Base-by-base conservation (phyloP, 2,888 invertebrate species). In the Dryobotodes eremita region DNA sequence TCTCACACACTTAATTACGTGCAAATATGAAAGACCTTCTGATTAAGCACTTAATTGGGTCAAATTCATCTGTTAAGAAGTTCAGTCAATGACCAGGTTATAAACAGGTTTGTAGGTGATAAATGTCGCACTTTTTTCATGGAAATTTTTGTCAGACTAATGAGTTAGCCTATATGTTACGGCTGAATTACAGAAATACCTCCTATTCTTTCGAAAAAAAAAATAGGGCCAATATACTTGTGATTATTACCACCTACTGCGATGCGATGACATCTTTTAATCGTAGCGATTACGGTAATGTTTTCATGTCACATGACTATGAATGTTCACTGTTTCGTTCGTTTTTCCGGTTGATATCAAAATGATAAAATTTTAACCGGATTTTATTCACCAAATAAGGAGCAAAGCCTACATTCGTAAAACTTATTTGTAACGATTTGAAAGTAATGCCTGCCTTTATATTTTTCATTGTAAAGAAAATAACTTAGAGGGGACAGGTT, bases 1-100 rank as follows among this genome's bases (percentile, higher is more conserved):
- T 92, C 95, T 92, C 89, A 84, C 84, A 81, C 83, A 87, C 87
- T 77, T 84, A 79, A 82, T 80, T 89, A 90, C 89, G 89, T 91
- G 92, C 92, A 89, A 92, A 92, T 91, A 66, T 73, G 66, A 79
- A 75, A 77, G 82, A 83, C 42, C 48, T 86, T 76, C 65, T 83
- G 80, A 89, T 87, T 87, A 79, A 80, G 50, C 68, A 78, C 71
- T 75, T 88, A 86, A 88, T 84, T 84, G 17, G 88, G 86, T 88
- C 88, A 88, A 64, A 66, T 68, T 71, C 86, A 77, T 86, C 61
- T 77, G 87, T 55, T 71, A 57, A 48, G 42, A 26, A 50, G 61
- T 68, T 65, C 36, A 66, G 80, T 55, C 65, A 77, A 68, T 74
- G 77, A 71, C 64, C 71, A 36, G 42, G 23, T 71, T 64, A 17